Evolutionary conservation across 2,888 invertebrate species (phyloP), one percentile per base, ranked within the genome.

Genomic region (Cephus nigrinus): DNA sequence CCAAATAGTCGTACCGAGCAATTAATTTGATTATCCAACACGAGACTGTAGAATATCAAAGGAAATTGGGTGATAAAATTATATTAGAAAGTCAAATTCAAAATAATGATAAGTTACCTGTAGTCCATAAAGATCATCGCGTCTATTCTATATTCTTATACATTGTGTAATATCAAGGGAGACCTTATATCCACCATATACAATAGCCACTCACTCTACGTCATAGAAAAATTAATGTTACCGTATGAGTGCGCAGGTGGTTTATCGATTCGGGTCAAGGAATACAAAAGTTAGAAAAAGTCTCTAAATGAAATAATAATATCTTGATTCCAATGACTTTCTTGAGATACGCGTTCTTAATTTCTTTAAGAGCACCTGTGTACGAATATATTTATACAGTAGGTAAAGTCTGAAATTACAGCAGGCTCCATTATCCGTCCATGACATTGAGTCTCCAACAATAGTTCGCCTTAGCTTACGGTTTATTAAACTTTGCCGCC

Each of bases 401-500:
- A 40, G 5, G 55, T 55, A 23, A 23, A 9, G 23, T 23, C 23
- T 9, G 23, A 23, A 23, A 9, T 5, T 55, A 5, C 23, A 40
- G 55, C 55, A 55, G 55, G 23, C 55, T 55, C 55, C 23, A 23
- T 9, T 55, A 55, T 55, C 55, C 55, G 2, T 55, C 40, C 55
- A 9, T 2, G 23, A 55, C 23, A 15, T 55, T 55, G 55, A 71
- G 32, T 71, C 71, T 31, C 71, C 31, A 71, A 71, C 71, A 31
- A 71, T 71, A 12, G 71, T 71, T 71, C 75, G 35, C 69, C 32
- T 69, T 69, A 12, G 12, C 9, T 1, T n/a, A 55, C 69, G 73
- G 76, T 71, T 76, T 76, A 76, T 71, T 76, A 76, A 77, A 74
- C 78, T 78, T 78, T 36, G 75, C 68, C 68, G 73, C 36, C 73